These are phyloP conservation scores for Leptinotarsa texana DNA, from an alignment of 1,140 invertebrate genomes.

Conservation along the genomic window DNA sequence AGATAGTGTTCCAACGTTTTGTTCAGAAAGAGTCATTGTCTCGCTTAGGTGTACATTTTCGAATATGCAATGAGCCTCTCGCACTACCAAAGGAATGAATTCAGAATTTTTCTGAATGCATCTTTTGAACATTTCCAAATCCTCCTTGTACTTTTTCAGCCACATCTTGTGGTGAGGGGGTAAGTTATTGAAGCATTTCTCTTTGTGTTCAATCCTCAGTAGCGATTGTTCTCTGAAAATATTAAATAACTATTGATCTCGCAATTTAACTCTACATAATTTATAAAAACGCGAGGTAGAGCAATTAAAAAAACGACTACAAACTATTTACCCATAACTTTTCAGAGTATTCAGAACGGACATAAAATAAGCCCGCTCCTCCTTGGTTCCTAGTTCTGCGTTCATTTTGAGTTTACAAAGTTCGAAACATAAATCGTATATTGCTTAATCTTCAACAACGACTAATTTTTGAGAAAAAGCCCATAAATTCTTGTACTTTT, in stretches of 20 bases:
- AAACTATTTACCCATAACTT: slow-evolving; percentile 72
- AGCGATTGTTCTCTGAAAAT: slow-evolving; percentile 63
- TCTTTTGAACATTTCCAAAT: slow-evolving; percentile 73
- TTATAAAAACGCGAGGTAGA: slow-evolving; percentile 27
- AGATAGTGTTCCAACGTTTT: slow-evolving; percentile 46
- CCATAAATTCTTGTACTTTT: no score
- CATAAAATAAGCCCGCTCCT: slow-evolving; percentile 76
- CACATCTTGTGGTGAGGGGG: slow-evolving; percentile 76
- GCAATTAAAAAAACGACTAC: slow-evolving; percentile 42
- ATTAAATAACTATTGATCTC: slow-evolving; percentile 49
- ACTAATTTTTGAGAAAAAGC: no score
- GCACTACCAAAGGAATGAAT: slow-evolving; percentile 81
- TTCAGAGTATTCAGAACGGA: slow-evolving; percentile 78
- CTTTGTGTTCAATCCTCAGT: slow-evolving; percentile 70
- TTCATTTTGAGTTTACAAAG: slow-evolving; percentile 37
- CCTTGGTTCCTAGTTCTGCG: slow-evolving; percentile 39
- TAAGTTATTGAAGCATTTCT: slow-evolving; percentile 75
- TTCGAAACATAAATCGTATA: no score
- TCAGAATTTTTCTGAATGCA: slow-evolving; percentile 85
- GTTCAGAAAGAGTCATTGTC: slow-evolving; percentile 49
- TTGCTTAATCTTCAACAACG: no score
- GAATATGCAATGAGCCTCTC: slow-evolving; percentile 83
- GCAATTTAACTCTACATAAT: slow-evolving; percentile 51
- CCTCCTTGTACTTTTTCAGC: slow-evolving; percentile 74
- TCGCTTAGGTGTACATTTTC: slow-evolving; percentile 66